Evolutionary conservation across 2,797 vertebrate species (phyloP), one percentile per base, ranked within the genome.

Genomic region (Spheniscus humboldti): DNA sequence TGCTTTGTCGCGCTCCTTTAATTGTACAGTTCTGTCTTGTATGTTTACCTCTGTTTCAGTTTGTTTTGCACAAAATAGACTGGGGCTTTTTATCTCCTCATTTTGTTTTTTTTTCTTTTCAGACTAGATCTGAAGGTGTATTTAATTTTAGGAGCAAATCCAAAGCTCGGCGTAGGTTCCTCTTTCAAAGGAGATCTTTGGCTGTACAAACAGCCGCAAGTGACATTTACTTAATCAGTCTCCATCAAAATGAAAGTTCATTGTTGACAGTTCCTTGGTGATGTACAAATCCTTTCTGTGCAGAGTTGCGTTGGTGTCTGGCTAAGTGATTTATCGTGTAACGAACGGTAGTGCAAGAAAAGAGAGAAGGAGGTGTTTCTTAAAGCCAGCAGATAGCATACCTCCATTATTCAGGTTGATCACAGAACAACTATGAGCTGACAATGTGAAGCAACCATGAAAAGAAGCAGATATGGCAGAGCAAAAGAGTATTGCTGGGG

Each of bases 331-430:
- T 72, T 31, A 7, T 63, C 3, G 0, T n/a, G 16, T 19, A 57
- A 17, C 0, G 2, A 62, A 48, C 2, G 0, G 13, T 39, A 35
- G 35, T 14, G n/a, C 45, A 43, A 80, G 48, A 47, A 35, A 52
- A 71, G 64, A 79, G 74, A 71, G 45, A 4, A 63, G 39, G 35
- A 82, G n/a, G 24, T 23, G 22, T 33, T 79, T 41, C 48, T 50
- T 59, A 37, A 45, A 78, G 50, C 31, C 76, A 64, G 55, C 67
- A 64, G 68, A 9, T 62, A 41, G 23, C 27, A 9, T 5, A 9
- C 13, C n/a, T 89, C 28, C 45, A 2, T 33, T 59, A 31, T 30
- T 64, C 68, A 50, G 33, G 35, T 22, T 55, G 41, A 45, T 43
- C 62, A 20, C 23, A 12, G 62, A 75, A 18, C n/a, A 82, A 14